phyloP scores from a whole-genome alignment of 2,113 vertebrate genomes.

The Odobenus rosmarus region DNA sequence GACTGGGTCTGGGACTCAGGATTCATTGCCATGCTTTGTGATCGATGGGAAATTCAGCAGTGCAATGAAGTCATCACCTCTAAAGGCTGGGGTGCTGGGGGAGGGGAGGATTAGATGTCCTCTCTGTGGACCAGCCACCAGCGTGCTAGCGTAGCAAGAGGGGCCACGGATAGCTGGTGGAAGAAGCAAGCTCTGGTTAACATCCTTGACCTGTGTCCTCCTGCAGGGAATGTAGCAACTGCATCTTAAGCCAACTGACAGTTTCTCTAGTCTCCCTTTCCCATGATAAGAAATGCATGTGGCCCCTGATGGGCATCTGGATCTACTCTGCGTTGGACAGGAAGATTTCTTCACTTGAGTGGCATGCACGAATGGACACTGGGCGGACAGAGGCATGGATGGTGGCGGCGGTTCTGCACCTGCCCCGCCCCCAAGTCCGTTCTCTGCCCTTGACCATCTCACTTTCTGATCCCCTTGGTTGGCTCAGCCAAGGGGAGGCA shows the following conservation, averaged over 20 bases:
- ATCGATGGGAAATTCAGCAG: not conserved
- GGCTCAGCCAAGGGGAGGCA: too few relatives aligned
- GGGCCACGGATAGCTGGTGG: not conserved
- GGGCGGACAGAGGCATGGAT: too few relatives aligned
- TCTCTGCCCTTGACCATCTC: too few relatives aligned
- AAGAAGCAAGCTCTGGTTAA: not conserved
- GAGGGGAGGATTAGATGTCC: not conserved
- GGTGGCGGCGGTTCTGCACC: too few relatives aligned
- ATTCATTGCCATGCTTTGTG: not conserved
- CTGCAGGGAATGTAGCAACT: too few relatives aligned
- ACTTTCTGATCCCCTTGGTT: not conserved
- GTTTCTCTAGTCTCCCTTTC: not conserved
- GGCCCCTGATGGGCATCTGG: not conserved
- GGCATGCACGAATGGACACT: too few relatives aligned
- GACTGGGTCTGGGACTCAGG: not conserved
- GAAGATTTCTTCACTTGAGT: not conserved
- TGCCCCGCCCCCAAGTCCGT: rapidly evolving
- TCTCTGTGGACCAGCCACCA: not conserved
- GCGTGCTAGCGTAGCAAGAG: too few relatives aligned
- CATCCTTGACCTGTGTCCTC: not conserved
- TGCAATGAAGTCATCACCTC: not conserved
- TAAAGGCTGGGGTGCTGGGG: not conserved
- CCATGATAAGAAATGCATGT: not conserved
- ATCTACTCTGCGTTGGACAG: not conserved
- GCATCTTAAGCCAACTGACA: rapidly evolving